phyloP scores from a whole-genome alignment of 2,113 vertebrate genomes.

The Pterocles gutturalis region DNA sequence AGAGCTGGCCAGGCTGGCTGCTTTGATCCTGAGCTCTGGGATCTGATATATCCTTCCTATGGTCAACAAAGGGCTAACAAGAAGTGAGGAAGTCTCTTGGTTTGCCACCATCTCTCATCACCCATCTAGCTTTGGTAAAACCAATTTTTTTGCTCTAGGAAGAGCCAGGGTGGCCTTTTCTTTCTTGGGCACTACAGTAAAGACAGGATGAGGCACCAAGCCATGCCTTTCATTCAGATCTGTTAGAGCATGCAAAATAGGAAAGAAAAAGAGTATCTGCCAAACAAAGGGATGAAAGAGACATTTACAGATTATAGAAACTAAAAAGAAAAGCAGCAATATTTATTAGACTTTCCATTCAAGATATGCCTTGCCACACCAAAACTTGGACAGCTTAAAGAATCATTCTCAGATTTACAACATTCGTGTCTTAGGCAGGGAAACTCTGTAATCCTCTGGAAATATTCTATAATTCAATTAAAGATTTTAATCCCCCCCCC shows the following conservation, averaged over 20 bases:
- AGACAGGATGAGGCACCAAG: not conserved
- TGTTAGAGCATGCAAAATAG: not conserved
- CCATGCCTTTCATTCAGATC: not conserved
- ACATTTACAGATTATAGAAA: not conserved
- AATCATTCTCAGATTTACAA: not conserved
- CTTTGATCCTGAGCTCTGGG: not conserved
- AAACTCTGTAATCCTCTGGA: slow-evolving; percentile 13
- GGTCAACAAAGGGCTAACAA: not conserved
- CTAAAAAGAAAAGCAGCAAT: not conserved
- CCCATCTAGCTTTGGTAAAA: not conserved
- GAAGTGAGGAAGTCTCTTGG: not conserved
- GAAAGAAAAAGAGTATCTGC: not conserved
- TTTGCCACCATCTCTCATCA: not conserved
- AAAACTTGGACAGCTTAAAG: not conserved
- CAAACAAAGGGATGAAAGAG: not conserved
- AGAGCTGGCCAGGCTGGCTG: not conserved
- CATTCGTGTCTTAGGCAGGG: not conserved
- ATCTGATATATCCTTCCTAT: not conserved
- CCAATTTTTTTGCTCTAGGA: not conserved
- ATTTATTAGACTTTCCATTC: not conserved
- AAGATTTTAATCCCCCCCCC: slow-evolving; percentile 17
- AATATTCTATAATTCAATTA: slow-evolving; percentile 26
- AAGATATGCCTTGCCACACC: not conserved
- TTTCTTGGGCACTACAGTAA: not conserved
- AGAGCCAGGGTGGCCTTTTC: not conserved